A percentile compares a stretch with the other conserved stretches of the same genome.
Conservation (phyloP, 2,113 vertebrate species). For the Melanostigma gelatinosum region DNA sequence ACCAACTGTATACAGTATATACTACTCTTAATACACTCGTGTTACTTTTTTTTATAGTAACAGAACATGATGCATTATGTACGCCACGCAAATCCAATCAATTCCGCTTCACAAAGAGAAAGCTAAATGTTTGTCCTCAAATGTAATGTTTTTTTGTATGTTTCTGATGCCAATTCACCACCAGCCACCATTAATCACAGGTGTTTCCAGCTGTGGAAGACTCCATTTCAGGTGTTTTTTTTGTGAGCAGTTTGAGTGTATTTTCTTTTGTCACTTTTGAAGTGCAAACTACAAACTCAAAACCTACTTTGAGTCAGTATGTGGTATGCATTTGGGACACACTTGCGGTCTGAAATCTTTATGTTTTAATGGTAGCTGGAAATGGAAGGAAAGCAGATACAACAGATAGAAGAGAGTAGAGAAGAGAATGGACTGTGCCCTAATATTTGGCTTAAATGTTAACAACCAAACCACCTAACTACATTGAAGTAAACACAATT, state of each 20-base stretch:
- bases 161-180: neutral
- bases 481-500: constrained; percentile 47
- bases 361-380: constrained; percentile 6
- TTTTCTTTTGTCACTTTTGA: neutral
- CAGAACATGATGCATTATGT: constrained; percentile 2
- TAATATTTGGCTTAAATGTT: constrained; percentile 55
- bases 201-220: neutral
- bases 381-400: constrained; percentile 30
- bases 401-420: neutral
- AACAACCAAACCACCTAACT: constrained; percentile 40
- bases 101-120: constrained; percentile 2
- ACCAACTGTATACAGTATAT: neutral
- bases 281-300: neutral
- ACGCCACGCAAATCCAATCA: constrained; percentile 5
- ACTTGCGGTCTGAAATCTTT: neutral
- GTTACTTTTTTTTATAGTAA: neutral
- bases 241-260: neutral
- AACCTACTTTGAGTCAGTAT: neutral
- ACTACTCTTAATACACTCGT: neutral
- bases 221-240: neutral
- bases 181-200: neutral
- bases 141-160: neutral
- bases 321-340: constrained; percentile 3
- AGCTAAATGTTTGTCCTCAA: neutral
- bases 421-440: constrained; percentile 9